phyloP scores from a whole-genome alignment of 2,113 vertebrate species.

The Channa maculata region DNA sequence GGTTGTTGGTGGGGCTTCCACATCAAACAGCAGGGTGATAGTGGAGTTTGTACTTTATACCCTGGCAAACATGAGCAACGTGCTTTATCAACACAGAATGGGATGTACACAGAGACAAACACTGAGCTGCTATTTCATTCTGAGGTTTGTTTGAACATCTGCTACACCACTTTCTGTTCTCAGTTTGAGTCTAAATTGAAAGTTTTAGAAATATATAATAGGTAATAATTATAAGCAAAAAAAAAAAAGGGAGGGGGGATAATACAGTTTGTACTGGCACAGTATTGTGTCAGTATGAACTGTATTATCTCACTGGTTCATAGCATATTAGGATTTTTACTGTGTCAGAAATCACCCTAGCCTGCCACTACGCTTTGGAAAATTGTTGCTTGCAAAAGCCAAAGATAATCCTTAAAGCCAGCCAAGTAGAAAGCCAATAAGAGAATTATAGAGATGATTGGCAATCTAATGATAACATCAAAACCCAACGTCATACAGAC shows the following conservation, averaged over 20 bases:
- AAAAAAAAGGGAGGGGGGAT: no score
- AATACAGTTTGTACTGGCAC: no score
- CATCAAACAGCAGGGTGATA: slow-evolving; percentile 46
- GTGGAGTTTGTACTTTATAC: slow-evolving; percentile 64
- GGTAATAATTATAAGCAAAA: background rate
- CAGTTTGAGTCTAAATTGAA: background rate
- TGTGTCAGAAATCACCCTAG: slow-evolving; percentile 44
- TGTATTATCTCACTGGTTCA: slow-evolving; percentile 34
- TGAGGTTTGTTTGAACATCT: slow-evolving; percentile 64
- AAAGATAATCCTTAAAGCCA: slow-evolving; percentile 51
- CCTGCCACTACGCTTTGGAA: slow-evolving; percentile 42
- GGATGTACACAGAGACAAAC: slow-evolving; percentile 14
- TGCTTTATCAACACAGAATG: slow-evolving; percentile 36
- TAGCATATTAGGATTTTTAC: slow-evolving; percentile 28
- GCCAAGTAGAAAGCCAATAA: slow-evolving; percentile 56
- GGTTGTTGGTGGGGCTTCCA: slow-evolving; percentile 36
- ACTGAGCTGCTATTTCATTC: slow-evolving; percentile 35
- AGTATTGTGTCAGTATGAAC: slow-evolving; percentile 10
- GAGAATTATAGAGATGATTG: slow-evolving; percentile 60
- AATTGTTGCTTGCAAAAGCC: slow-evolving; percentile 32
- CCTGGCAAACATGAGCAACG: slow-evolving; percentile 44
- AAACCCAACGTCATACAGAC: slow-evolving; percentile 50
- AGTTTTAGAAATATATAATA: background rate
- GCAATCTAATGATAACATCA: slow-evolving; percentile 55
- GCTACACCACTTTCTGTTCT: slow-evolving; percentile 44